Evolutionary conservation across 2,888 invertebrate species (phyloP).

Genomic region (Crocallis elinguaria): DNA sequence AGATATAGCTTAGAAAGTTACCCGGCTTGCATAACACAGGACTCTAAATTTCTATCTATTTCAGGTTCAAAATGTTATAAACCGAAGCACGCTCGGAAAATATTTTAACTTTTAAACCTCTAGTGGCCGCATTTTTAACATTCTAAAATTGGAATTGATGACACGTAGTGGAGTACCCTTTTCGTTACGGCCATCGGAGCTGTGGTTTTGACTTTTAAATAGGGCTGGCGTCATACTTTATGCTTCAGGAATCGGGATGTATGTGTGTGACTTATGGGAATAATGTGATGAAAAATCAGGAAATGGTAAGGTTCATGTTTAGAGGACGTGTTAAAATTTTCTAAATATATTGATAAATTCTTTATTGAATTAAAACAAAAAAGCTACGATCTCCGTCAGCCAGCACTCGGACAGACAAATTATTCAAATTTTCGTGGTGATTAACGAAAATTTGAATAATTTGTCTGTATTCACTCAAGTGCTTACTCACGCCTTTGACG

Average conservation of each 20-base stretch:
- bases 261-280: too few relatives aligned
- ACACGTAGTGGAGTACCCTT: conserved; percentile 17
- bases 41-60: conserved; percentile 12
- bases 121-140: conserved; percentile 26
- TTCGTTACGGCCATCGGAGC: conserved; percentile 3
- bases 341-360: too few relatives aligned
- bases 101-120: conserved; percentile 30
- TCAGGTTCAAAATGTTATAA: conserved; percentile 20
- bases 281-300: too few relatives aligned
- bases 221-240: conserved; percentile 2
- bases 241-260: neutral
- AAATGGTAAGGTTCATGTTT: too few relatives aligned
- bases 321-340: too few relatives aligned
- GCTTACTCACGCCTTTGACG: too few relatives aligned
- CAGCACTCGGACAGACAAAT: too few relatives aligned
- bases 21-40: conserved; percentile 3
- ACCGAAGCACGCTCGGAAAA: conserved; percentile 29
- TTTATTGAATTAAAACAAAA: too few relatives aligned
- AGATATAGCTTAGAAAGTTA: neutral
- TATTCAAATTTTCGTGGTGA: too few relatives aligned
- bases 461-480: too few relatives aligned
- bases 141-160: conserved; percentile 37
- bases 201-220: conserved; percentile 7
- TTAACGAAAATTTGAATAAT: too few relatives aligned
- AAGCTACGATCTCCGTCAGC: too few relatives aligned